Evolutionary conservation across 2,888 invertebrate species (phyloP).

Genomic region (Microchrysa polita): DNA sequence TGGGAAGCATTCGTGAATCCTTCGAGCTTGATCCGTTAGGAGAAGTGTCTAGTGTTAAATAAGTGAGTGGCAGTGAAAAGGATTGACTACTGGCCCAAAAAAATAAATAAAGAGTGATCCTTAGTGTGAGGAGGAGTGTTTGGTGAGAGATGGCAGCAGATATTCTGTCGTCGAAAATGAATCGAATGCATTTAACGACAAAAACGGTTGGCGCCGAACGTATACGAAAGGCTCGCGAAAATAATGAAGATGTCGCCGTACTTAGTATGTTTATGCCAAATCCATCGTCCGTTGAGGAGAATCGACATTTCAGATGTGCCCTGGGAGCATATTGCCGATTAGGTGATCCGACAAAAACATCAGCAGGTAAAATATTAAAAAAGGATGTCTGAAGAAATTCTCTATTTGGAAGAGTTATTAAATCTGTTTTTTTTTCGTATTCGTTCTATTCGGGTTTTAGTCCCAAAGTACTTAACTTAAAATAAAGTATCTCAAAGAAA

Average conservation of each 20-base stretch:
- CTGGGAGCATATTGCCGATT: conserved; percentile 78
- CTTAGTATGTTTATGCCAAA: conserved; percentile 84
- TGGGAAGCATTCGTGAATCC: not conserved
- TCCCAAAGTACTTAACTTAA: no score
- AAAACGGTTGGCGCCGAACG: conserved; percentile 86
- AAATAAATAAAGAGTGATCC: not conserved
- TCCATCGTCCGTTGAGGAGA: conserved; percentile 70
- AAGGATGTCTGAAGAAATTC: no score
- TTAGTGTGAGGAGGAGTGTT: not conserved
- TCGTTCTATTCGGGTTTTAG: no score
- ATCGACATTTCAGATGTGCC: conserved; percentile 81
- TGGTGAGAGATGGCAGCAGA: conserved; percentile 75
- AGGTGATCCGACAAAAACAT: conserved; percentile 80
- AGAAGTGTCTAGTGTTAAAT: not conserved
- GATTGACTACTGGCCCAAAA: not conserved
- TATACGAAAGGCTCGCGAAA: conserved; percentile 80
- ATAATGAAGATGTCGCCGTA: conserved; percentile 88
- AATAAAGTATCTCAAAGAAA: no score
- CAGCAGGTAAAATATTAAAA: conserved; percentile 77
- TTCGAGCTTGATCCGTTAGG: not conserved
- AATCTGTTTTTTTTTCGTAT: no score
- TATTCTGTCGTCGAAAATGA: conserved; percentile 81
- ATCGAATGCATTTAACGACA: conserved; percentile 76
- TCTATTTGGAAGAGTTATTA: no score
- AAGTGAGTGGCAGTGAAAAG: not conserved